These are phyloP conservation scores for Epsilonema sp. DNA, from an alignment of 2,888 invertebrate genomes.

Conservation along the genomic window DNA sequence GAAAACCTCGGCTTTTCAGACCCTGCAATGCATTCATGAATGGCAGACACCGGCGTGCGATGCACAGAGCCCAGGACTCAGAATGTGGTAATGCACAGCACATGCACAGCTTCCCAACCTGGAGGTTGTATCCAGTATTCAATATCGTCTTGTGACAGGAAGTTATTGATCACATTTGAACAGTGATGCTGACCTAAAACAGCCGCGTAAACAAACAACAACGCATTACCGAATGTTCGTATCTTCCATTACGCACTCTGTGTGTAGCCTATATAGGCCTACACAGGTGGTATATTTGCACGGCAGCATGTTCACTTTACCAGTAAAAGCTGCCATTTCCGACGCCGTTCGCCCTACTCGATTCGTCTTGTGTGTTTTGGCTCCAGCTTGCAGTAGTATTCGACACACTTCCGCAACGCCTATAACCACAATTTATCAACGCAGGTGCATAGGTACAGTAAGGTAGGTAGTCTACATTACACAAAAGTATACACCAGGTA, in stretches of 20 bases:
- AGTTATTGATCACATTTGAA: conserved; percentile 84
- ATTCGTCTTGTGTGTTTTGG: conserved; percentile 57
- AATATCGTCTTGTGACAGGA: conserved; percentile 58
- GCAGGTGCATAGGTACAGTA: neutral
- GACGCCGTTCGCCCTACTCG: conserved; percentile 75
- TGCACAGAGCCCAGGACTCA: too few species aligned
- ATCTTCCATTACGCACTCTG: too few species aligned
- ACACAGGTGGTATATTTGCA: too few species aligned
- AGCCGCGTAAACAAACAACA: neutral
- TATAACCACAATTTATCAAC: conserved; percentile 12
- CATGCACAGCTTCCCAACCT: conserved; percentile 28
- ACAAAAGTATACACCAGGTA: too few species aligned
- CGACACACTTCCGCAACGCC: conserved; percentile 55
- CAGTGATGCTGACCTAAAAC: conserved; percentile 57
- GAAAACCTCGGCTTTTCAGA: conserved; percentile 57
- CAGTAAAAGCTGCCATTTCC: conserved; percentile 96
- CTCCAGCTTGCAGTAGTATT: conserved; percentile 63
- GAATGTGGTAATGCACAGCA: neutral
- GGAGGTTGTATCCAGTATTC: conserved; percentile 56
- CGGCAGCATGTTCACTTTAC: too few species aligned
- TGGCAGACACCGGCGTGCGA: too few species aligned
- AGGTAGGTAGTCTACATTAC: too few species aligned
- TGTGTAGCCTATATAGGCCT: too few species aligned
- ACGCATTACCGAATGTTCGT: too few species aligned
- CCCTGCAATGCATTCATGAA: too few species aligned